Evolutionary conservation across 1,140 invertebrate genomes (phyloP), one percentile per base, ranked within the genome.

Genomic region (Oedothorax gibbosus): DNA sequence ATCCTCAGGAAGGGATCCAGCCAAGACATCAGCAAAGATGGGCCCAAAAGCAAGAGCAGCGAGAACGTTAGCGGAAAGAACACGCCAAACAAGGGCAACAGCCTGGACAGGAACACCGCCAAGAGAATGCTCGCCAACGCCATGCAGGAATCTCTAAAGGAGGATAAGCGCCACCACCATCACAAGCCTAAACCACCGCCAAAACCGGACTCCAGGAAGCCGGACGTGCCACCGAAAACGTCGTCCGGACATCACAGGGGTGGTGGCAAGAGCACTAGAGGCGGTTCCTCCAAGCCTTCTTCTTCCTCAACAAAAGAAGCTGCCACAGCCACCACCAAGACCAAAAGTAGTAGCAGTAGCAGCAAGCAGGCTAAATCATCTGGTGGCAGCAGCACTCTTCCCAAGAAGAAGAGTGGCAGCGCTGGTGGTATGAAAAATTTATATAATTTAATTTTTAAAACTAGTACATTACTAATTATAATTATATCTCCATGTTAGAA

Each of bases 71-170:
- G 73, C 53, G 78, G 68, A 7, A 81, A 81, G 49, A 81, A 65
- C 7, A 72, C 78, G 14, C 66, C 78, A 15, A 69, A 21, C n/a
- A n/a, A n/a, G 8, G 15, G 14, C n/a, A 56, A 56, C 2, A 79
- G 76, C 50, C 89, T 91, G 87, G 95, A 96, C 90, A 95, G 96
- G 86, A 96, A 95, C 89, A 97, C 96, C 2, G 91, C 98, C 86
- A 98, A 98, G 89, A 92, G 95, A 68, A 97, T 98, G 95, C 76
- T 66, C 75, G 35, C 35, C 35, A 77, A 65, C 57, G 21, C 49
- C 49, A 49, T 35, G 12, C 65, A 81, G 21, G 71, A 71, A 49
- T 65, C 49, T 35, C 5, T 35, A 35, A 35, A 35, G 35, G 35
- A 35, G 35, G 35, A 35, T 49, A 21, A 57, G 64, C 53, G 20